A percentile compares a stretch with the other conserved stretches of the same genome.
Evolutionary conservation across 2,888 invertebrate genomes (phyloP).

Genomic region (Eupithecia exiguata): DNA sequence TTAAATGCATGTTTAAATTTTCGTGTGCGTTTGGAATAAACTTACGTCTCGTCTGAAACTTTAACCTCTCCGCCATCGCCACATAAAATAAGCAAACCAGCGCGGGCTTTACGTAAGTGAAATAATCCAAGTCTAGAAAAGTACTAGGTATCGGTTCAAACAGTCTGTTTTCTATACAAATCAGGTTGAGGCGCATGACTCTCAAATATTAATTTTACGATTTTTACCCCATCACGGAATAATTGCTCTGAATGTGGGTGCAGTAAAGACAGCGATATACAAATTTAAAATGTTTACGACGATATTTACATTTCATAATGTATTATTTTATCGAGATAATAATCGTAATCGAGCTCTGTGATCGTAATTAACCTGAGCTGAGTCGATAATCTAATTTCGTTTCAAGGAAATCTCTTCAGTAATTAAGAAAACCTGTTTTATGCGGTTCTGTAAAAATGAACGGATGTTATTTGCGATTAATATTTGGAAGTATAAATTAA

Average conservation of each 20-base stretch:
- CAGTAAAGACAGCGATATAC: conserved; percentile 37
- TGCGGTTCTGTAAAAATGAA: conserved; percentile 6
- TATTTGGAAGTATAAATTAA: not conserved
- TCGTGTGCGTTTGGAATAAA: not conserved
- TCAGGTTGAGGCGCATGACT: conserved; percentile 39
- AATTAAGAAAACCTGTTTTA: conserved; percentile 17
- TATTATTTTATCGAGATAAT: conserved; percentile 29
- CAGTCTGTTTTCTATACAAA: conserved; percentile 15
- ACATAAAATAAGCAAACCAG: not conserved
- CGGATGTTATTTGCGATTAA: conserved; percentile 22
- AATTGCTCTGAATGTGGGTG: conserved; percentile 46
- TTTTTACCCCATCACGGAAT: conserved; percentile 48
- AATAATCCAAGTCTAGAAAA: not conserved
- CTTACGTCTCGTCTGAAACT: not conserved
- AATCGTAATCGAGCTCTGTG: conserved; percentile 6
- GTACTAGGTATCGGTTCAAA: not conserved
- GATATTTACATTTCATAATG: conserved; percentile 24
- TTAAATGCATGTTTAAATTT: no score
- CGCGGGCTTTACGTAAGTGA: not conserved
- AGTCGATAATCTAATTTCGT: conserved; percentile 23
- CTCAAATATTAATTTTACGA: conserved; percentile 61
- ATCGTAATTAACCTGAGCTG: conserved; percentile 3
- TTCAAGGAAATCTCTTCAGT: conserved; percentile 27
- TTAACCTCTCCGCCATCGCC: not conserved
- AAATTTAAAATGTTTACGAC: conserved; percentile 31